Conservation (phyloP, 2,113 vertebrate species). For the Leiothrix lutea region DNA sequence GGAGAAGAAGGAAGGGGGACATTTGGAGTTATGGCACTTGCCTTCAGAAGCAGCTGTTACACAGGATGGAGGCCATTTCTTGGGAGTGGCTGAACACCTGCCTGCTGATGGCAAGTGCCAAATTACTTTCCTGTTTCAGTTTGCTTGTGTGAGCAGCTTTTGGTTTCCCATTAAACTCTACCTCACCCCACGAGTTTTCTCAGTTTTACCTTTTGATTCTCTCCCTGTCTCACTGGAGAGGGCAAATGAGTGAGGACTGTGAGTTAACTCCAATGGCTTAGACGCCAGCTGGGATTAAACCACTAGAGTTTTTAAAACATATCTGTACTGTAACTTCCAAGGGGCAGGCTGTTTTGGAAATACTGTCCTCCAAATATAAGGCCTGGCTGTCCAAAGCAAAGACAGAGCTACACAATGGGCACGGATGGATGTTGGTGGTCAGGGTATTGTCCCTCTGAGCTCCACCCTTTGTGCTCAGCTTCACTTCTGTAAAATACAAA, state of each 20-base stretch:
- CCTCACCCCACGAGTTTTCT: background rate
- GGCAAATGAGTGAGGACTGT: background rate
- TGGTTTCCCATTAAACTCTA: background rate
- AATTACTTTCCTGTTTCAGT: background rate
- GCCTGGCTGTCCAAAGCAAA: background rate
- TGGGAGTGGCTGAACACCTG: background rate
- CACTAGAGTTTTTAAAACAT: background rate
- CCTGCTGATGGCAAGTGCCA: background rate
- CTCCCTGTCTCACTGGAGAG: background rate
- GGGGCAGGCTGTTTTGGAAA: background rate
- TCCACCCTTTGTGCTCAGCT: background rate
- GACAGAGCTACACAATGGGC: background rate
- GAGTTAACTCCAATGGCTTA: background rate
- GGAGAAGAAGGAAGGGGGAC: background rate
- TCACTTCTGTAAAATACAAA: background rate
- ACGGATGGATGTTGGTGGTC: background rate
- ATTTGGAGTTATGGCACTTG: background rate
- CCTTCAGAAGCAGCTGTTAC: background rate
- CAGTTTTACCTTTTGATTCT: background rate
- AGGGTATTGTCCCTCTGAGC: background rate
- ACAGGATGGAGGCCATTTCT: background rate
- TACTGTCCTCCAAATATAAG: background rate
- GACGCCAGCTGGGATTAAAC: background rate
- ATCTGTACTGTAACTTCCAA: background rate
- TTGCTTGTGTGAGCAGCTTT: background rate